A percentile compares a stretch with the other conserved stretches of the same genome.
These are phyloP conservation scores for Drosophila sucinea DNA, from an alignment of 1,140 invertebrate species.

Conservation along the genomic window DNA sequence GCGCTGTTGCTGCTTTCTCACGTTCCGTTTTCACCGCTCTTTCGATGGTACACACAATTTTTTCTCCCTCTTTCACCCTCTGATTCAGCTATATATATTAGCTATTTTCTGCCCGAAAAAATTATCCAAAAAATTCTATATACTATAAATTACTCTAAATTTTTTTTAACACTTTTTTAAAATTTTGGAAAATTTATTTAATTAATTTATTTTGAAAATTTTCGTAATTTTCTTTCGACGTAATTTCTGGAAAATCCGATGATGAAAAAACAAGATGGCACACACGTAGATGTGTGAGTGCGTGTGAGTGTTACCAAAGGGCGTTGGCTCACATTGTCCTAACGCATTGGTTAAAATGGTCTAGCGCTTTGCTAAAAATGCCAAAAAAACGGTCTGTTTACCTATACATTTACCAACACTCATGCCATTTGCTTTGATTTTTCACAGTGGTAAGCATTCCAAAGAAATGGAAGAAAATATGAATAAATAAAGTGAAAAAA, in stretches of 20 bases:
- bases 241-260: conserved; percentile 79
- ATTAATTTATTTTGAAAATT: conserved; percentile 44
- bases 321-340: neutral
- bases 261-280: conserved; percentile 69
- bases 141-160: conserved; percentile 10
- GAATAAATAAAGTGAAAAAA: too few species aligned
- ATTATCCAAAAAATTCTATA: conserved; percentile 47
- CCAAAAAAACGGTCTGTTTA: neutral
- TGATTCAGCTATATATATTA: conserved; percentile 60
- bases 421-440: neutral
- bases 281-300: conserved; percentile 37
- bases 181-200: conserved; percentile 48
- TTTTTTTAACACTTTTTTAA: conserved; percentile 32
- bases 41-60: conserved; percentile 83
- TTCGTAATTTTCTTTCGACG: conserved; percentile 62
- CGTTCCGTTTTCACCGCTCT: conserved; percentile 69
- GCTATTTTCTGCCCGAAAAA: conserved; percentile 21
- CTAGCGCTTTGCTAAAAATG: neutral
- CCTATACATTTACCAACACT: neutral
- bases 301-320: conserved; percentile 16
- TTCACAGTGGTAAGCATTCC: neutral
- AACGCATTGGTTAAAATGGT: conserved; percentile 15
- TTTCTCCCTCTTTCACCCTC: conserved; percentile 73
- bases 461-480: neutral
- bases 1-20: conserved; percentile 62